These are phyloP conservation scores for Emydura subglobosa DNA, from an alignment of 2,113 vertebrate species.

Conservation along the genomic window DNA sequence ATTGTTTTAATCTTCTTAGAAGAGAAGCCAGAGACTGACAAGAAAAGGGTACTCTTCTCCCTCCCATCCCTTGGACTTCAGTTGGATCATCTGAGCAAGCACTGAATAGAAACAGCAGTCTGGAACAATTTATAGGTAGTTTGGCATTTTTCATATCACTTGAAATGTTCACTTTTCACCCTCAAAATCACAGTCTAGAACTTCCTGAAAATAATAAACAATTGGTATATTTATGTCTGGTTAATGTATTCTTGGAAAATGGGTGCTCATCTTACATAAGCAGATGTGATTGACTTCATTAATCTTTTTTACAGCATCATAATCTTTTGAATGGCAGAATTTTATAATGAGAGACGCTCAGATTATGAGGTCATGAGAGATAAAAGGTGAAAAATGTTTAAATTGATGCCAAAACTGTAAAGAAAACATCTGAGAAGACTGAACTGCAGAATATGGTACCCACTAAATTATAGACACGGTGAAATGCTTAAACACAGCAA, in stretches of 20 bases:
- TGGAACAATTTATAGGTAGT: rapidly evolving
- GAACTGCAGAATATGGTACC: neutral
- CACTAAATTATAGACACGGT: neutral
- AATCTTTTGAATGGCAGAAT: neutral
- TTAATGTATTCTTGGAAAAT: neutral
- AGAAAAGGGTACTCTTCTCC: neutral
- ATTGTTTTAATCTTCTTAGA: neutral
- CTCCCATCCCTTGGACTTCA: neutral
- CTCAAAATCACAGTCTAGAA: neutral
- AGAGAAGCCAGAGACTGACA: neutral
- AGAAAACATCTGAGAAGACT: neutral
- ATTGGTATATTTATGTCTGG: neutral
- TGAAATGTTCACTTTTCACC: neutral
- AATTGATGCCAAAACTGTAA: neutral
- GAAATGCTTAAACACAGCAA: neutral
- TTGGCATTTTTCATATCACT: rapidly evolving
- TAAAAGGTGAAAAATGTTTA: neutral
- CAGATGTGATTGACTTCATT: neutral
- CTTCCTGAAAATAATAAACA: neutral
- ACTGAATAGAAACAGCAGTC: neutral
- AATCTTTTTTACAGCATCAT: neutral
- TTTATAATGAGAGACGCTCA: neutral
- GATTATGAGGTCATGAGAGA: neutral
- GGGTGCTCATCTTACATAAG: neutral
- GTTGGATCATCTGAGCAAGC: rapidly evolving